Evolutionary conservation across 2,888 invertebrate species (phyloP), one percentile per base, ranked within the genome.

Genomic region (Rhamnusium bicolor): DNA sequence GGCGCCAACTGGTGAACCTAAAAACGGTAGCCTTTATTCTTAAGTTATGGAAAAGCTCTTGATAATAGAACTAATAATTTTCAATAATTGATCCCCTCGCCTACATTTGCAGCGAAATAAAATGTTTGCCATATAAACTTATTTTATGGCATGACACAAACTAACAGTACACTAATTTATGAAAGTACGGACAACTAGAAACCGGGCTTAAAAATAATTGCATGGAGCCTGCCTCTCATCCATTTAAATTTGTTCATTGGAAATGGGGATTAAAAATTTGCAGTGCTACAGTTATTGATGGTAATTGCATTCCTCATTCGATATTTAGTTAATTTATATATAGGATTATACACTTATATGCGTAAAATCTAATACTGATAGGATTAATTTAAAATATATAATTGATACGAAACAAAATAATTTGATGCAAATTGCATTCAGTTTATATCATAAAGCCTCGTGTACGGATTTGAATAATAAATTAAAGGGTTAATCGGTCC

Each of bases 391-490:
- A 79, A 81, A 81, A 81, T 79, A 80, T 81, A 79, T 81, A 82
- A 82, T 80, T 80, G 80, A 79, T 79, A 82, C 77, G 75, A 79
- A 79, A 80, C 75, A 77, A 72, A 76, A 82, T 80, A 80, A 81
- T 81, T 75, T 69, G 69, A 78, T 79, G 80, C 79, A 82, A 83
- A 83, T 81, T 81, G 81, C 78, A 73, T 79, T 81, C 77, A 75
- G 76, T 77, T 80, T 80, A 77, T 81, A 79, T 78, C 78, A 79
- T 79, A 73, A 77, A 79, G 73, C 78, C 73, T 66, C 74, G 76
- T 77, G 77, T 78, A 76, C 75, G 76, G 78, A 82, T 82, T 81
- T 80, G 81, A 82, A 82, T 83, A 81, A 79, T 81, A 80, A 82
- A 81, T 82, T 81, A 81, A 79, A 82, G 78, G 78, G 79, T 82